Evolutionary conservation across 2,113 vertebrate genomes (phyloP).

Genomic region (Ophthalmolycus amberensis): DNA sequence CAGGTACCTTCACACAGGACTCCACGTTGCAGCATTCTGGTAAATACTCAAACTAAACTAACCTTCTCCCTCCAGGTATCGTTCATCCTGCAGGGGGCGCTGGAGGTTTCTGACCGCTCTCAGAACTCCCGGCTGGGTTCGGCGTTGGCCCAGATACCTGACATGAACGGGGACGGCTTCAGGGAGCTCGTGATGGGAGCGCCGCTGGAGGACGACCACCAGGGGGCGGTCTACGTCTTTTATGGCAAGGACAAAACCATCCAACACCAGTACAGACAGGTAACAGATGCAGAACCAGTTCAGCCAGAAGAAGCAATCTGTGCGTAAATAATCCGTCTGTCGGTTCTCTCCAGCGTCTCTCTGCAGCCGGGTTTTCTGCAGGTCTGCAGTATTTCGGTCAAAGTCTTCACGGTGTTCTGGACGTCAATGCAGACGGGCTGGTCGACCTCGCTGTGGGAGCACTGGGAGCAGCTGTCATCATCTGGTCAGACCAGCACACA

Average conservation of each 20-base stretch:
- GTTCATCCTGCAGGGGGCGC: slow-evolving; percentile 83
- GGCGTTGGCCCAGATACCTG: slow-evolving; percentile 86
- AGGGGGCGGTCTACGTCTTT: slow-evolving; percentile 92
- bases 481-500: slow-evolving; percentile 85
- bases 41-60: background rate
- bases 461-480: slow-evolving; percentile 87
- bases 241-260: slow-evolving; percentile 83
- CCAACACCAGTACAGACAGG: slow-evolving; percentile 89
- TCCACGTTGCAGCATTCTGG: background rate
- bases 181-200: slow-evolving; percentile 93
- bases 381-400: slow-evolving; percentile 92
- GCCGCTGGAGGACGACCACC: slow-evolving; percentile 91
- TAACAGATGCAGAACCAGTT: slow-evolving; percentile 46
- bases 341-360: slow-evolving; percentile 83
- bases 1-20: slow-evolving; percentile 65
- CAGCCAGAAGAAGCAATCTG: background rate
- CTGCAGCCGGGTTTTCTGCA: slow-evolving; percentile 75
- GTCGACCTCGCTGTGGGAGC: slow-evolving; percentile 92
- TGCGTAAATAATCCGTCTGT: rapidly evolving
- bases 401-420: slow-evolving; percentile 91
- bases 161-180: slow-evolving; percentile 95
- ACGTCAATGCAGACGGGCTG: slow-evolving; percentile 89
- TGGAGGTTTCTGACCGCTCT: slow-evolving; percentile 80
- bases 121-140: slow-evolving; percentile 94
- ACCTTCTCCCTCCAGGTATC: slow-evolving; percentile 72